A percentile compares a stretch with the other conserved stretches of the same genome.
phyloP scores from a whole-genome alignment of 2,113 vertebrate species.

The Syrmaticus mikado region DNA sequence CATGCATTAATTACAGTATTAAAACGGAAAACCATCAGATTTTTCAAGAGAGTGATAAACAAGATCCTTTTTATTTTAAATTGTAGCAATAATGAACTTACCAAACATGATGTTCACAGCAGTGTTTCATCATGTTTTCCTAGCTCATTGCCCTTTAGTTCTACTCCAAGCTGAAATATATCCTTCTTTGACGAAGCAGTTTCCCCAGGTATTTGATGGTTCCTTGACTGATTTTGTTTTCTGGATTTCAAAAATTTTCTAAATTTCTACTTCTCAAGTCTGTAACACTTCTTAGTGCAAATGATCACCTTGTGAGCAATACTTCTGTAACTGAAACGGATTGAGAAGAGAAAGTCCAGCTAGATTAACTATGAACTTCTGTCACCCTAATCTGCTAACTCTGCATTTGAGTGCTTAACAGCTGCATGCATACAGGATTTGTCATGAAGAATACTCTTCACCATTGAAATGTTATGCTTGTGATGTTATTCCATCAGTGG shows the following conservation, averaged over 20 bases:
- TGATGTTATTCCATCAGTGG: not conserved
- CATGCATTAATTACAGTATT: not conserved
- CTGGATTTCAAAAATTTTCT: not conserved
- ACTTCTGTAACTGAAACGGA: not conserved
- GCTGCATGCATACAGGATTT: not conserved
- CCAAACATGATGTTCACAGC: not conserved
- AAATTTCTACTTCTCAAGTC: not conserved
- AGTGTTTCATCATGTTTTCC: not conserved
- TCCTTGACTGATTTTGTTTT: conserved; percentile 12
- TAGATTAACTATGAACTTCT: not conserved
- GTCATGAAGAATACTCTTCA: not conserved
- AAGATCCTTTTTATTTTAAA: not conserved
- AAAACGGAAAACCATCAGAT: not conserved
- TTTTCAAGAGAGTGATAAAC: not conserved
- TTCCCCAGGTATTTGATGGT: not conserved
- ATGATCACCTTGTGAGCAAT: not conserved
- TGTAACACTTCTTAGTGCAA: not conserved
- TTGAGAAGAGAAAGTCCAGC: not conserved
- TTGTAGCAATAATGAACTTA: not conserved
- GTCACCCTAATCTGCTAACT: not conserved
- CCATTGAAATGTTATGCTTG: not conserved
- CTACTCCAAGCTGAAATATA: not conserved
- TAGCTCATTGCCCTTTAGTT: not conserved
- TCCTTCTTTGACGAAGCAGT: not conserved
- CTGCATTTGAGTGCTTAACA: not conserved